These are phyloP conservation scores for Zaprionus kolodkinae DNA, from an alignment of 1,140 invertebrate genomes.

Conservation along the genomic window DNA sequence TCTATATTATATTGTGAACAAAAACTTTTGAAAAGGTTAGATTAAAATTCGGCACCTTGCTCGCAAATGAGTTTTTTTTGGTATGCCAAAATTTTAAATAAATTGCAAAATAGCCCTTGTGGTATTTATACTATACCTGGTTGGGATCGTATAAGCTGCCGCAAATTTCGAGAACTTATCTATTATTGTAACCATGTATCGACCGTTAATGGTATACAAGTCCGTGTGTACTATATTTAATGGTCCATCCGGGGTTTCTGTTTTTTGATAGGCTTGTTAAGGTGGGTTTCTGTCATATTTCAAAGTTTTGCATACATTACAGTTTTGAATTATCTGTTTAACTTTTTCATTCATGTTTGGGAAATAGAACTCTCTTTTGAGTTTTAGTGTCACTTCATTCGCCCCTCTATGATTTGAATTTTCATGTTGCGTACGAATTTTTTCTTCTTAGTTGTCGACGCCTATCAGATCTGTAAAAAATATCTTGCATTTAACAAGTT, in stretches of 20 bases:
- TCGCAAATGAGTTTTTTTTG: conserved; percentile 34
- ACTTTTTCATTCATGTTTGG: conserved; percentile 15
- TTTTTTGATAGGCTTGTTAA: conserved; percentile 12
- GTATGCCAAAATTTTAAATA: conserved; percentile 14
- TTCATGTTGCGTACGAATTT: too few relatives aligned
- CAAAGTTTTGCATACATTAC: conserved; percentile 2
- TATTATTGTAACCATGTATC: conserved; percentile 13
- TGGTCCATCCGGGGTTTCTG: conserved; percentile 15
- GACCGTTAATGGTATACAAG: conserved; percentile 22
- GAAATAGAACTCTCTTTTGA: conserved; percentile 19
- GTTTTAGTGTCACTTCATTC: neutral
- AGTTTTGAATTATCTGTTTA: conserved; percentile 1
- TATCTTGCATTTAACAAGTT: neutral
- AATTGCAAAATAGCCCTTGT: neutral
- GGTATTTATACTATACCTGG: conserved; percentile 16
- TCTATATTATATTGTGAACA: conserved; percentile 26
- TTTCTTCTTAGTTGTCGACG: too few relatives aligned
- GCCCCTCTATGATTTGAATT: neutral
- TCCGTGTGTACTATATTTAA: conserved; percentile 20
- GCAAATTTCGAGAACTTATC: conserved; percentile 30
- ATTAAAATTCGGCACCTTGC: conserved; percentile 36
- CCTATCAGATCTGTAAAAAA: neutral
- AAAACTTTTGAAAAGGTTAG: conserved; percentile 36
- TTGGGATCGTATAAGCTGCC: conserved; percentile 1
- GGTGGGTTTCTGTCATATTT: conserved; percentile 5